phyloP scores from a whole-genome alignment of 37 sponge, comb jelly and placozoan species.

The Beroe ovata region DNA sequence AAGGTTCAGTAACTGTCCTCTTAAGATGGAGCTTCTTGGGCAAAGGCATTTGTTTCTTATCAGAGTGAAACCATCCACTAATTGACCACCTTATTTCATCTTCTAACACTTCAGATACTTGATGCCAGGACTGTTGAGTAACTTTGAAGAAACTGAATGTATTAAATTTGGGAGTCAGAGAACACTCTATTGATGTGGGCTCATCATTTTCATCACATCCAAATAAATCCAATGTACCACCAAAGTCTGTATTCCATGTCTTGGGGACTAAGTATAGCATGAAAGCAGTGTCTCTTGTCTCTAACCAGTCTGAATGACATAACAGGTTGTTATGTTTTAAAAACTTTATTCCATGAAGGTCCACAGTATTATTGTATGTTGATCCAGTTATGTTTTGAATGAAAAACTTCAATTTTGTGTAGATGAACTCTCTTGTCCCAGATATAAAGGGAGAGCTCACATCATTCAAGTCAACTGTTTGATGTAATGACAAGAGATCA shows the following conservation, averaged over 20 bases:
- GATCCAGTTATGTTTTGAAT: constrained; percentile 31
- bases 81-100: constrained; percentile 59
- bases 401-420: neutral
- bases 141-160: constrained; percentile 48
- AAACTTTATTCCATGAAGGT: constrained; percentile 46
- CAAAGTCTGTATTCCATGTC: constrained; percentile 22
- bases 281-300: constrained; percentile 29
- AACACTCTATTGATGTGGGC: neutral
- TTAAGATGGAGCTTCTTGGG: neutral
- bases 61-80: constrained; percentile 62
- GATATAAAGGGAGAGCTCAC: neutral
- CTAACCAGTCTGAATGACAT: constrained; percentile 46
- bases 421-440: constrained; percentile 7
- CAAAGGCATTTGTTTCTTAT: neutral
- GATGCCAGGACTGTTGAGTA: constrained; percentile 52
- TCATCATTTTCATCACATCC: neutral
- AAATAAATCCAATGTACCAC: constrained; percentile 37
- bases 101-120: constrained; percentile 43
- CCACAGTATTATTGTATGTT: constrained; percentile 24
- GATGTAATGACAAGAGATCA: constrained; percentile 44
- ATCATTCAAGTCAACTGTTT: constrained; percentile 27
- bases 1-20: neutral
- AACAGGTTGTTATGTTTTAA: constrained; percentile 3
- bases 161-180: constrained; percentile 31
- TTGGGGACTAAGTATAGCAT: constrained; percentile 46